Conservation (phyloP, 2,113 vertebrate genomes). For the Ciconia stormi region DNA sequence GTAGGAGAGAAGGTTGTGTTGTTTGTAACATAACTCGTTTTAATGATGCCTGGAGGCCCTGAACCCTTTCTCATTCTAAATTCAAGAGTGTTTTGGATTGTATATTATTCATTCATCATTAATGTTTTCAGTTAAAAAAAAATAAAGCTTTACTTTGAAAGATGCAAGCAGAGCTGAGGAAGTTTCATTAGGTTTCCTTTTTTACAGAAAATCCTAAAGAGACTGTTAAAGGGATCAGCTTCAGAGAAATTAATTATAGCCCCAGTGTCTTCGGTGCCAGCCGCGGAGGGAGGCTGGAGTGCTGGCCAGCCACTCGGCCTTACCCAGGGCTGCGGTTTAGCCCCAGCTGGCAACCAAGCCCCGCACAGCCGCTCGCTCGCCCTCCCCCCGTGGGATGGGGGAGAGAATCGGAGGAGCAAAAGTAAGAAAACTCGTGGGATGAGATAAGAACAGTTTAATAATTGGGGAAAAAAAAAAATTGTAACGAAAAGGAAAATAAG, state of each 20-base stretch:
- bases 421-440: too few species aligned
- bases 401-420: too few species aligned
- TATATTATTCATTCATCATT: not conserved
- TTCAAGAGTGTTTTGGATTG: not conserved
- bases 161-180: not conserved
- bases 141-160: not conserved
- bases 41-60: not conserved
- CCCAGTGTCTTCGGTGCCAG: not conserved
- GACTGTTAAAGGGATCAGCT: not conserved
- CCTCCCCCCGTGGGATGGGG: too few species aligned
- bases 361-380: too few species aligned
- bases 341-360: too few species aligned
- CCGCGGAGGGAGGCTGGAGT: accelerated
- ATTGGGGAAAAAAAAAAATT: too few species aligned
- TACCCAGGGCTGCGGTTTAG: not conserved
- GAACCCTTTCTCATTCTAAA: not conserved
- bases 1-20: not conserved
- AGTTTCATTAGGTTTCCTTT: not conserved
- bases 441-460: too few species aligned
- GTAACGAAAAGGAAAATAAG: too few species aligned
- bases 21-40: not conserved
- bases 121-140: not conserved
- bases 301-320: accelerated
- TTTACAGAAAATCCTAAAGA: not conserved
- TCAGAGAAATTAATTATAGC: not conserved